Evolutionary conservation across 2,797 vertebrate species (phyloP).

Genomic region (Pempheris klunzingeri): DNA sequence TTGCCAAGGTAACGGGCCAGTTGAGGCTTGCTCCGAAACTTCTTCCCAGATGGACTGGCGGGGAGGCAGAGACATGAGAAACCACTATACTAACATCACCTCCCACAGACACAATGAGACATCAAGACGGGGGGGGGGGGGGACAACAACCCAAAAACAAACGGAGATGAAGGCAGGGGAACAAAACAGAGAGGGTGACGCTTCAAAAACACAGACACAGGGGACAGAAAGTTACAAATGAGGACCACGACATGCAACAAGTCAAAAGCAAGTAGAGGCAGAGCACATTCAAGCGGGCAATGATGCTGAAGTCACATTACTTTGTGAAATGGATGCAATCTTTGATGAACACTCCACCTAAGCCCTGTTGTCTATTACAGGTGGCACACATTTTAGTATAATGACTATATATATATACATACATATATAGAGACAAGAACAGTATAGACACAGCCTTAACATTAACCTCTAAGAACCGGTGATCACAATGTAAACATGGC

Average conservation of each 20-base stretch:
- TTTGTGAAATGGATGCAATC: constrained; percentile 65
- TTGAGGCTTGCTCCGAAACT: constrained; percentile 99
- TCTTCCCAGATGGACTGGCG: constrained; percentile 97
- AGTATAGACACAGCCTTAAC: not conserved
- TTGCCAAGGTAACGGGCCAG: constrained; percentile 98
- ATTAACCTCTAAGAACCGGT: constrained; percentile 11
- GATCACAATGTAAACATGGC: constrained; percentile 54
- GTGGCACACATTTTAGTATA: constrained; percentile 24
- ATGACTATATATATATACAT: not conserved
- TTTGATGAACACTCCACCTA: constrained; percentile 15
- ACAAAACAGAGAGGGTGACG: constrained; percentile 19
- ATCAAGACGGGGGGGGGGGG: constrained; percentile 1
- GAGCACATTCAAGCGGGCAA: constrained; percentile 63
- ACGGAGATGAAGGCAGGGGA: not conserved
- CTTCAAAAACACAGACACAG: constrained; percentile 27
- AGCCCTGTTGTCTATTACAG: constrained; percentile 16
- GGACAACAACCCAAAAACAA: not conserved
- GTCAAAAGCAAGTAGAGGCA: constrained; percentile 56
- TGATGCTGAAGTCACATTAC: constrained; percentile 53
- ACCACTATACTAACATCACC: not conserved
- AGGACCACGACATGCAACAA: constrained; percentile 74
- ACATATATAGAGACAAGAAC: no score
- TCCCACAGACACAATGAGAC: constrained; percentile 6
- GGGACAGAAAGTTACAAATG: constrained; percentile 34
- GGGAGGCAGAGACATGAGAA: constrained; percentile 40